These are phyloP conservation scores for Lepus timidus DNA, from an alignment of 2,113 vertebrate species.

Conservation along the genomic window DNA sequence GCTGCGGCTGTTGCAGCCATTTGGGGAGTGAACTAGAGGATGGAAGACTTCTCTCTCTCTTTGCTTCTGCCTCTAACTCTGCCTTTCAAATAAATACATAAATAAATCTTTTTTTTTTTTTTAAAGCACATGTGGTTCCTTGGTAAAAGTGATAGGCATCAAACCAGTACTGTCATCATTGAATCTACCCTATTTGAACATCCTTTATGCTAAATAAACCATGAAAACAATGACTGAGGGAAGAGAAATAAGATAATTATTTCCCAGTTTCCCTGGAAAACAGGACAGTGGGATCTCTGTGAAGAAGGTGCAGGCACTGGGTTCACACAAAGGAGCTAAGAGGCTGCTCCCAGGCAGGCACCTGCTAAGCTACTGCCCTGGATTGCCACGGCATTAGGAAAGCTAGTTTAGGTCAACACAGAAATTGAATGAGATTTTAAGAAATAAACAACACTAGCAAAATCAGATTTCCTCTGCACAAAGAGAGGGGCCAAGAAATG, in stretches of 20 bases:
- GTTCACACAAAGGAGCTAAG: neutral
- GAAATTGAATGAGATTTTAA: conserved; percentile 45
- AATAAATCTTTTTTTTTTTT: too few species aligned
- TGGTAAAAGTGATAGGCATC: neutral
- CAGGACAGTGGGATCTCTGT: fast-evolving
- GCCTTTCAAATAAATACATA: too few species aligned
- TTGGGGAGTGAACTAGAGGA: too few species aligned
- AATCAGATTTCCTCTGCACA: conserved; percentile 49
- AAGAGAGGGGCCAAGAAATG: neutral
- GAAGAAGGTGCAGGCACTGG: neutral
- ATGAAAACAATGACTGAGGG: neutral
- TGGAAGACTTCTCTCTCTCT: too few species aligned
- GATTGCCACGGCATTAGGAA: conserved; percentile 30
- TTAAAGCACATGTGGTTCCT: neutral
- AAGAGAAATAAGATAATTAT: neutral
- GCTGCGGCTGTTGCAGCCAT: too few species aligned
- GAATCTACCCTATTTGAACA: neutral
- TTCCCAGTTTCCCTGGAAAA: neutral
- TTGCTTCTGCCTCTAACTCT: too few species aligned
- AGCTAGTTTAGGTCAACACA: neutral
- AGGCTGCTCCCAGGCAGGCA: too few species aligned
- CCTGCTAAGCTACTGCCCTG: neutral
- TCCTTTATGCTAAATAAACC: neutral
- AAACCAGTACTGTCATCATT: neutral
- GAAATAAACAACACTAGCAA: conserved; percentile 43